A percentile compares a stretch with the other conserved stretches of the same genome.
phyloP scores from a whole-genome alignment of 2,888 invertebrate genomes.

The Plutella xylostella region DNA sequence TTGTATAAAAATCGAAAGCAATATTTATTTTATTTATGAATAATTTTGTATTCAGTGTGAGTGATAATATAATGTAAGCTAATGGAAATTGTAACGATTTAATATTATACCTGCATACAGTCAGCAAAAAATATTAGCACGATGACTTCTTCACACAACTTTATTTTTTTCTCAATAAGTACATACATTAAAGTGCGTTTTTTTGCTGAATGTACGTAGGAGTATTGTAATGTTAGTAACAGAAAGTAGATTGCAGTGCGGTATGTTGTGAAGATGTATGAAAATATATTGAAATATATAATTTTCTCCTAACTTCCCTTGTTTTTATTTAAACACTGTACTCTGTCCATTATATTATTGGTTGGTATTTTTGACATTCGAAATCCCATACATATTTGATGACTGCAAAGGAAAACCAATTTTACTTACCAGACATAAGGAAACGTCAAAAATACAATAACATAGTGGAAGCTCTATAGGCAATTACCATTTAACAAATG shows the following conservation, averaged over 20 bases:
- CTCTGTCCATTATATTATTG: too few relatives aligned
- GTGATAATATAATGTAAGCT: slow-evolving; percentile 20
- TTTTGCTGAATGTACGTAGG: background rate
- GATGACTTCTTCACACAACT: background rate
- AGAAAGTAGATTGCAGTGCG: slow-evolving; percentile 36
- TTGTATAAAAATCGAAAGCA: slow-evolving; percentile 26
- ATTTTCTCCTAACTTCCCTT: slow-evolving; percentile 49
- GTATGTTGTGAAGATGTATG: slow-evolving; percentile 38
- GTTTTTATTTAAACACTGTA: slow-evolving; percentile 26
- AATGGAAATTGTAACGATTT: too few relatives aligned
- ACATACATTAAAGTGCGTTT: background rate
- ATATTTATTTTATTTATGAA: slow-evolving; percentile 45
- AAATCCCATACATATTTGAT: too few relatives aligned
- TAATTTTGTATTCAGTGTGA: slow-evolving; percentile 24
- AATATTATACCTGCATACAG: background rate
- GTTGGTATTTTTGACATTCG: too few relatives aligned
- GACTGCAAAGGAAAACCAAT: too few relatives aligned
- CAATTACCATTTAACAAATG: too few relatives aligned
- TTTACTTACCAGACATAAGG: too few relatives aligned
- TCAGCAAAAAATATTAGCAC: background rate
- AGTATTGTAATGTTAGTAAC: slow-evolving; percentile 14
- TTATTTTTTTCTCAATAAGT: background rate
- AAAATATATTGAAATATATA: slow-evolving; percentile 60
- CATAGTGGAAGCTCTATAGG: too few relatives aligned
- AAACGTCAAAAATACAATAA: too few relatives aligned